Evolutionary conservation across 37 sponge, comb jelly and placozoan species (phyloP).

Genomic region (Ephydatia muelleri): DNA sequence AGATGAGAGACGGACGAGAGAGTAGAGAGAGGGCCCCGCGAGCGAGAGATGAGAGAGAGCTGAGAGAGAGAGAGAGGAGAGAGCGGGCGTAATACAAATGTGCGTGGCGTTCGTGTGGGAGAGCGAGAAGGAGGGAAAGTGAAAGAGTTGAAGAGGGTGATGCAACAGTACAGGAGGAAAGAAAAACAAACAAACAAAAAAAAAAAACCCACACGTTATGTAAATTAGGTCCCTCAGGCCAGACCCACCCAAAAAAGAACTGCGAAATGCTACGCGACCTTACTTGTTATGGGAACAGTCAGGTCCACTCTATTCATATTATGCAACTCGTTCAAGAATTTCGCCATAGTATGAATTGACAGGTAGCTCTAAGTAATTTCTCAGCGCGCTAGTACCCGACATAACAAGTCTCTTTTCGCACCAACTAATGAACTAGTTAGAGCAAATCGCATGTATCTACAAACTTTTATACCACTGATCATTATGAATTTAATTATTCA

Average conservation of each 20-base stretch:
- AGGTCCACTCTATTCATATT: constrained; percentile 35
- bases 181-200: no score
- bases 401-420: background rate
- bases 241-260: background rate
- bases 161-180: no score
- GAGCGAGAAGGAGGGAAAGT: constrained; percentile 9
- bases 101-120: background rate
- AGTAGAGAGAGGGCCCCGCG: no score
- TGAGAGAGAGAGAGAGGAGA: background rate
- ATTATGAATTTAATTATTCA: background rate
- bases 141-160: no score
- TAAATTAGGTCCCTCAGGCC: background rate
- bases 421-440: background rate
- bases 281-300: constrained; percentile 4
- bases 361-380: constrained; percentile 47
- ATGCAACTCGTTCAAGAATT: constrained; percentile 49
- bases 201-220: background rate
- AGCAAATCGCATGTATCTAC: no score
- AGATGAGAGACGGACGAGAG: background rate
- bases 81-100: background rate
- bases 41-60: background rate
- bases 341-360: constrained; percentile 55
- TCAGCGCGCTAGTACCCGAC: constrained; percentile 13
- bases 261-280: background rate
- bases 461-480: background rate